phyloP scores from a whole-genome alignment of 2,113 vertebrate species.

The Istiophorus platypterus region DNA sequence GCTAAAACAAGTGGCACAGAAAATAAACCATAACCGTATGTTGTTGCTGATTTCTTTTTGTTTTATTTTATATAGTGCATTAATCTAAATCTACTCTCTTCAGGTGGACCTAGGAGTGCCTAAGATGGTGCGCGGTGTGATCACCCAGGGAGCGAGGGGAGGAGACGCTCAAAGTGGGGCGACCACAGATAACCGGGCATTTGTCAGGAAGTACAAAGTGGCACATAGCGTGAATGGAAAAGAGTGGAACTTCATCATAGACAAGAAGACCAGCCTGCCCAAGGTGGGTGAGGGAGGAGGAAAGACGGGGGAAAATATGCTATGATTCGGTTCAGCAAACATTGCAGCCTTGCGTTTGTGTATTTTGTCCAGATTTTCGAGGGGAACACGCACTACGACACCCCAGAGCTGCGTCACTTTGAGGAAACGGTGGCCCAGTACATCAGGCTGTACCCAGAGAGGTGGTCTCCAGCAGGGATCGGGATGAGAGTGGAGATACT shows the following conservation, averaged over 20 bases:
- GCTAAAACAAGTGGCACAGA: background rate
- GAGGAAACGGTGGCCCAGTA: slow-evolving; percentile 91
- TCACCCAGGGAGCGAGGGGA: slow-evolving; percentile 95
- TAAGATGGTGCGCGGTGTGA: slow-evolving; percentile 90
- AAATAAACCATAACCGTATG: background rate
- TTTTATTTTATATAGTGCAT: background rate
- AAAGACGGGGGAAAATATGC: too few species aligned
- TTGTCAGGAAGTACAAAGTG: slow-evolving; percentile 95
- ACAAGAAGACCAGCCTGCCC: slow-evolving; percentile 89
- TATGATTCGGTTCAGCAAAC: background rate
- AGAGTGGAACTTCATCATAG: slow-evolving; percentile 94
- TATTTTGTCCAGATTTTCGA: slow-evolving; percentile 90
- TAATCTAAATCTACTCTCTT: background rate
- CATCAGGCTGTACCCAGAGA: slow-evolving; percentile 91
- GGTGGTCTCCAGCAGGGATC: slow-evolving; percentile 97
- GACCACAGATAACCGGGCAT: slow-evolving; percentile 90
- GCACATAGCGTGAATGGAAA: slow-evolving; percentile 91
- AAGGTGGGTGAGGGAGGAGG: slow-evolving; percentile 85
- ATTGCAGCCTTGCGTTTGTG: background rate
- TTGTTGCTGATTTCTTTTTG: too few species aligned
- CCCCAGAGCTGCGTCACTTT: slow-evolving; percentile 94
- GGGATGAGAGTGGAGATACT: slow-evolving; percentile 97
- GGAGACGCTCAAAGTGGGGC: slow-evolving; percentile 85
- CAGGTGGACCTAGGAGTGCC: slow-evolving; percentile 90
- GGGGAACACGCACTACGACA: slow-evolving; percentile 96